Evolutionary conservation across 2,888 invertebrate genomes (phyloP).

Genomic region (Ormyrus thymus): DNA sequence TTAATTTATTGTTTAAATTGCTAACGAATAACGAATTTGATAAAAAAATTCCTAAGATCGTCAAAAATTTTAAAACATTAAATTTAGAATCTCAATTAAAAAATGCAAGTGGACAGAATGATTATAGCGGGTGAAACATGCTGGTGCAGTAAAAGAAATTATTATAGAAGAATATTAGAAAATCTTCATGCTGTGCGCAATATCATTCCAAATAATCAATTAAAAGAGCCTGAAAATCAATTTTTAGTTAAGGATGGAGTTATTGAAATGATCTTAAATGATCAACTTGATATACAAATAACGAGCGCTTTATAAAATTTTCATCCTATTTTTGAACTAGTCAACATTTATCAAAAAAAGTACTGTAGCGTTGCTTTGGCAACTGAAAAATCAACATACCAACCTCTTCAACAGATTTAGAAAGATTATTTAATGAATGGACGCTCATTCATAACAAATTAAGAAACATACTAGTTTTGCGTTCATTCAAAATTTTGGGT

Average conservation of each 20-base stretch:
- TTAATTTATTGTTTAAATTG: not conserved
- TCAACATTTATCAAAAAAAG: constrained; percentile 19
- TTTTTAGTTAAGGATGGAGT: constrained; percentile 20
- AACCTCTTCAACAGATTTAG: not conserved
- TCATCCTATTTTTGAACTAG: constrained; percentile 3
- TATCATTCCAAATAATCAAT: not conserved
- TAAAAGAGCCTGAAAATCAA: constrained; percentile 11
- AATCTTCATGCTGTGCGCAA: constrained; percentile 30
- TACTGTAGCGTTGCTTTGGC: constrained; percentile 3
- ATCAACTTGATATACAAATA: constrained; percentile 1
- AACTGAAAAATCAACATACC: not conserved
- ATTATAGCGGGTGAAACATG: constrained; percentile 45
- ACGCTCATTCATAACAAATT: not conserved
- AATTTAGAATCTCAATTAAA: constrained; percentile 48
- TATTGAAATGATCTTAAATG: constrained; percentile 1
- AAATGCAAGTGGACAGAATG: constrained; percentile 46
- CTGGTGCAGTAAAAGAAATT: constrained; percentile 52
- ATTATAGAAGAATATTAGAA: constrained; percentile 30
- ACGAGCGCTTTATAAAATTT: not conserved
- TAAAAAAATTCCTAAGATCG: not conserved
- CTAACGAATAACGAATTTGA: not conserved
- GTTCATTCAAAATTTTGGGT: no score
- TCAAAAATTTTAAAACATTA: constrained; percentile 11
- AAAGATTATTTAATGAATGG: not conserved
- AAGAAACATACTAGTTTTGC: not conserved